Conservation (phyloP, 2,888 invertebrate genomes). For the Ichneumoninae sp. region DNA sequence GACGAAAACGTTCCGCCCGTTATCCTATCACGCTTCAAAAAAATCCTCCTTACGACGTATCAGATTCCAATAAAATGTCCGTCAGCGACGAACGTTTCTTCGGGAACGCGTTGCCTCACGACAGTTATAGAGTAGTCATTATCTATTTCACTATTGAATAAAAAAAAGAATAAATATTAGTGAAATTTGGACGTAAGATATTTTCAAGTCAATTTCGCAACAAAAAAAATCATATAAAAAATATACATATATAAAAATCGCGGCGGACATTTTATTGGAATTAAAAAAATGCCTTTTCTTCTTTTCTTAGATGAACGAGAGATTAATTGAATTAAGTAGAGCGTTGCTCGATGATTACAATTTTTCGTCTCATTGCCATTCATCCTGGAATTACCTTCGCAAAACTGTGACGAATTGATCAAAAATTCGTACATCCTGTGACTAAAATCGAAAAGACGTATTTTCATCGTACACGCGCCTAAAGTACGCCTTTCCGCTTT, state of each 20-base stretch:
- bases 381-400: constrained; percentile 12
- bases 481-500: no score
- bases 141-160: background rate
- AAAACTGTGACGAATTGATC: background rate
- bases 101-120: background rate
- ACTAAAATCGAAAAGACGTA: no score
- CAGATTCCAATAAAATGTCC: background rate
- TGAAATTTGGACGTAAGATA: background rate
- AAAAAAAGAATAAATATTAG: background rate
- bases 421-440: background rate
- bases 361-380: background rate
- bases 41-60: background rate
- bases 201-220: constrained; percentile 11
- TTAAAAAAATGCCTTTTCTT: background rate
- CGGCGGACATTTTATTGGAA: constrained; percentile 36
- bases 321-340: background rate
- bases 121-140: background rate
- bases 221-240: constrained; percentile 26
- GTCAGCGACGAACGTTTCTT: background rate
- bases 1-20: background rate
- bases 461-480: no score
- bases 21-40: background rate
- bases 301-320: background rate
- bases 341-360: background rate
- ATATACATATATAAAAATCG: constrained; percentile 58